These are phyloP conservation scores for Chrysolophus pictus DNA, from an alignment of 2,797 vertebrate genomes.

Conservation along the genomic window DNA sequence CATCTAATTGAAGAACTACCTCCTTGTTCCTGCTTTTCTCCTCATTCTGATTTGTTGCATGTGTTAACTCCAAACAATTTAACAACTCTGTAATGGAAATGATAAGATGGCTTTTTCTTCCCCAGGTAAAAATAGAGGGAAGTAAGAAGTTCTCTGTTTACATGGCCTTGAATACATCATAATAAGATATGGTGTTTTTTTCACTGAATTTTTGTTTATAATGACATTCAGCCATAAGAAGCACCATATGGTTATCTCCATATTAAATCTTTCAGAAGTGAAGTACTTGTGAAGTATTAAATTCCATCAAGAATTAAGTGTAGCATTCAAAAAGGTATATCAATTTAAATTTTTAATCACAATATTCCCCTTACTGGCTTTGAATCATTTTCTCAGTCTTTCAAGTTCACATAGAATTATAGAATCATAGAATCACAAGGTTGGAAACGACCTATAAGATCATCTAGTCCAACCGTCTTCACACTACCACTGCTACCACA, in stretches of 20 bases:
- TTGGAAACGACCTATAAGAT: no score
- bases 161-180: neutral
- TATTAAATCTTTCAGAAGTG: neutral
- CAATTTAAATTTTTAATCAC: neutral
- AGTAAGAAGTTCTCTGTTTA: conserved; percentile 20
- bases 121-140: conserved; percentile 44
- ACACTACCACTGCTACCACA: no score
- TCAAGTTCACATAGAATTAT: rapidly evolving
- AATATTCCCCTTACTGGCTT: neutral
- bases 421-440: no score
- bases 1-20: neutral
- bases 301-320: neutral
- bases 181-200: neutral
- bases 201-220: neutral
- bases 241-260: neutral
- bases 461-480: no score
- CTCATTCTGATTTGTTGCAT: conserved; percentile 69
- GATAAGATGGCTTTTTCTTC: conserved; percentile 57
- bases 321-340: neutral
- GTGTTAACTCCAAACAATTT: conserved; percentile 66
- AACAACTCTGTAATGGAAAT: conserved; percentile 71
- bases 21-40: conserved; percentile 60
- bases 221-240: neutral
- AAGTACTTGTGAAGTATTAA: neutral
- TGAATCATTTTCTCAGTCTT: neutral